Percentiles rank a stretch among this genome's conserved stretches.
Conservation (phyloP, 1,140 invertebrate species). For the Anastrepha ludens region DNA sequence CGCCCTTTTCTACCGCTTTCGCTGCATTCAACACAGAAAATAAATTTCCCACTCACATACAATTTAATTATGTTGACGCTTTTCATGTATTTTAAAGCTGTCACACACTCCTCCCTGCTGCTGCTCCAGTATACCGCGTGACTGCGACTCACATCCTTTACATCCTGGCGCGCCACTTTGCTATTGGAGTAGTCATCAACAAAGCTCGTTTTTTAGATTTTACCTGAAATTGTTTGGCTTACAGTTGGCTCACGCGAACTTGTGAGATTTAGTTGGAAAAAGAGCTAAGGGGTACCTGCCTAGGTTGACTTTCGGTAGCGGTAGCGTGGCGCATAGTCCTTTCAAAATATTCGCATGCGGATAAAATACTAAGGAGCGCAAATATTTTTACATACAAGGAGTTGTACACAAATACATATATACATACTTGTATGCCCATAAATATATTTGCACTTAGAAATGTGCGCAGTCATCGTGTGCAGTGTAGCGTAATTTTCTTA, state of each 20-base stretch:
- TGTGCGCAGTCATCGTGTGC: no score
- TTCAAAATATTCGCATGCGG: neutral
- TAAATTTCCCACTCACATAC: neutral
- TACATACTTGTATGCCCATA: no score
- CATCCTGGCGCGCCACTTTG: neutral
- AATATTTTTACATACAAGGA: neutral
- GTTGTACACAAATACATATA: no score
- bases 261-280: neutral
- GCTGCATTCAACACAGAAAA: conserved; percentile 24
- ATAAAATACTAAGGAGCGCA: neutral
- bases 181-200: neutral
- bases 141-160: neutral
- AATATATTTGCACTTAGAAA: no score
- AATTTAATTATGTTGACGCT: conserved; percentile 32
- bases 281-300: neutral
- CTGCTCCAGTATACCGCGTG: neutral
- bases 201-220: neutral
- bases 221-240: neutral
- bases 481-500: no score
- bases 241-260: conserved; percentile 1
- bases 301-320: neutral
- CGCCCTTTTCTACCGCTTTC: neutral
- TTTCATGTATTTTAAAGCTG: conserved; percentile 21
- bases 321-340: neutral
- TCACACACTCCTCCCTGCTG: neutral